Percentiles rank a stretch among this genome's conserved stretches.
Conservation (phyloP, 2,113 vertebrate species). For the Crotalus tigris region DNA sequence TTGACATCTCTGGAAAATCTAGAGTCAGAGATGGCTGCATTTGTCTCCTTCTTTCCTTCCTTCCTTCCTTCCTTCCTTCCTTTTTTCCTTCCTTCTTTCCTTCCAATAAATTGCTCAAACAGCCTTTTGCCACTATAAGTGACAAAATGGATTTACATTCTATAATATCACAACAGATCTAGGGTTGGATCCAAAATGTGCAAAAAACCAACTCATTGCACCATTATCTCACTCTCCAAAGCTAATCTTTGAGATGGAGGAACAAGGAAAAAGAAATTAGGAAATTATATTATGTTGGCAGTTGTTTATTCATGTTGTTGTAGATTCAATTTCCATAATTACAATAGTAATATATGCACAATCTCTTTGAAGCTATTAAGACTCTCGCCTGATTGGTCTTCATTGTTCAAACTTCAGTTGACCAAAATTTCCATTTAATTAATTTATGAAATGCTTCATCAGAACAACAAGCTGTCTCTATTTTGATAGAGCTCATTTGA, state of each 20-base stretch:
- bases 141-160: conserved; percentile 42
- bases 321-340: neutral
- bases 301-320: neutral
- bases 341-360: neutral
- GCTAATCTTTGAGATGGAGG: neutral
- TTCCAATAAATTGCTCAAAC: conserved; percentile 29
- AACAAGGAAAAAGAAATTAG: neutral
- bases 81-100: neutral
- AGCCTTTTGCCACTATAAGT: conserved; percentile 40
- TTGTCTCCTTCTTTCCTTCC: conserved; percentile 13
- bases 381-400: neutral
- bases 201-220: neutral
- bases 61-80: neutral
- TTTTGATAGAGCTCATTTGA: neutral
- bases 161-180: conserved; percentile 4
- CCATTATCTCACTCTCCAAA: neutral
- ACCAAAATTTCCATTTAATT: neutral
- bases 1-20: conserved; percentile 44
- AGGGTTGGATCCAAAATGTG: neutral
- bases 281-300: neutral
- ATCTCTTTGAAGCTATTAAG: neutral
- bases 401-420: neutral
- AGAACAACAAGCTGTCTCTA: too few relatives aligned
- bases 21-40: conserved; percentile 36
- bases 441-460: neutral